Base-by-base conservation (phyloP, 2,888 invertebrate genomes). In the Therioaphis trifolii region DNA sequence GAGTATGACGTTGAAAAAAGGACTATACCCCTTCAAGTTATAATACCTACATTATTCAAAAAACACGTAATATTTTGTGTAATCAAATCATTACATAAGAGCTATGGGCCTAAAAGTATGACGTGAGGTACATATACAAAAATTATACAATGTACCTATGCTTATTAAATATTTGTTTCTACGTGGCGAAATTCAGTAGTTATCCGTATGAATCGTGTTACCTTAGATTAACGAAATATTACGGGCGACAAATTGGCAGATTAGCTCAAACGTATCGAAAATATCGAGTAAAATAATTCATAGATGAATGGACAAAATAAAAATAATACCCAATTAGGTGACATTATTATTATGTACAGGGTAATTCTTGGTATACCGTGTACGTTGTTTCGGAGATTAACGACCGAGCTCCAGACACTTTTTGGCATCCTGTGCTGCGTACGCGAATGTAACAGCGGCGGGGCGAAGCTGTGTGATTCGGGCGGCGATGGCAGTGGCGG, bases 401-500 rank as follows among this genome's bases (percentile, higher is more conserved):
- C 46, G 14, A 61, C 46, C 24, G 27, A 63, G 14, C 18, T 75
- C 40, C 18, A 61, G 75, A 61, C 61, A 63, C 29, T 14, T 76
- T 63, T 21, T 15, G 21, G 29, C 5, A 46, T 55, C 40, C 66
- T 24, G 18, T 52, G 4, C 35, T 18, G 29, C 29, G 63, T 1
- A 35, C 35, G 58, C 24, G n/a, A 61, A 29, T 15, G 18, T n/a
- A 15, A 46, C 21, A 1, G n/a, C n/a, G 2, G n/a, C n/a, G 29
- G 52, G 52, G 52, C 24, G 55, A 40, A 49, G 61, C 61, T 46
- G n/a, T n/a, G 24, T 43, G 21, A 24, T 14, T 24, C 29, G 18
- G 49, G 43, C 21, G 52, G 63, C 58, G 52, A 68, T 35, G 75
- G 63, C 24, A 71, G 68, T 74, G 76, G 85, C 84, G 84, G 85